phyloP scores from a whole-genome alignment of 2,888 invertebrate species.

The Trisateles emortualis region DNA sequence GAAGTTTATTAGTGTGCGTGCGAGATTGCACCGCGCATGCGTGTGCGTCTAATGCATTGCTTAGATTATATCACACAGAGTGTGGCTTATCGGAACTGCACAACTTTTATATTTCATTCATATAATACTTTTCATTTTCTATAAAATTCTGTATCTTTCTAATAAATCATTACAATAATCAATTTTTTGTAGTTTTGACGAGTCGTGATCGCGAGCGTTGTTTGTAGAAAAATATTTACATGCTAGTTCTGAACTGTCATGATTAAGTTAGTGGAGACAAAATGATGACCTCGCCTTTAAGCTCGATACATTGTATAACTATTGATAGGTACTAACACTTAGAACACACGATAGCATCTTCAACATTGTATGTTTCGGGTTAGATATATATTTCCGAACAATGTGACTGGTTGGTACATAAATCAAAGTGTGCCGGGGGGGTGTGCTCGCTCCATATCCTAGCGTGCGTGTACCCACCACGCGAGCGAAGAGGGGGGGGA shows the following conservation, averaged over 20 bases:
- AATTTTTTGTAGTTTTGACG: background rate
- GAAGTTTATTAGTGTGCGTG: conserved; percentile 52
- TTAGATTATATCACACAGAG: conserved; percentile 75
- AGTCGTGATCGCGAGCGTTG: background rate
- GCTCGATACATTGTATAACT: background rate
- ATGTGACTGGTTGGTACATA: conserved; percentile 37
- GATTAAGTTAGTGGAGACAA: background rate
- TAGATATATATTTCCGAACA: conserved; percentile 30
- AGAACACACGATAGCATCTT: conserved; percentile 20
- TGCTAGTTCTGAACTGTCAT: background rate
- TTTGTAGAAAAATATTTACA: background rate
- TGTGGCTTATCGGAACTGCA: conserved; percentile 38
- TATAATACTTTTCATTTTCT: background rate
- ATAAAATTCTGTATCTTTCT: background rate
- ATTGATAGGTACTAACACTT: conserved; percentile 1
- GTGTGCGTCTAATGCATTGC: conserved; percentile 81
- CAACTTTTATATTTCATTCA: background rate
- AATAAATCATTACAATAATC: background rate
- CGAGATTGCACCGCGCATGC: conserved; percentile 58
- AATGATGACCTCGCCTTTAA: background rate
- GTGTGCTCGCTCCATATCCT: conserved; percentile 53
- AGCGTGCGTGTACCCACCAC: conserved; percentile 51
- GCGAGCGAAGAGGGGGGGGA: conserved; percentile 26
- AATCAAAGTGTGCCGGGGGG: conserved; percentile 44
- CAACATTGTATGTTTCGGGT: conserved; percentile 10